Percentiles rank a stretch among this genome's conserved stretches.
Evolutionary conservation across 2,888 invertebrate genomes (phyloP).

Genomic region (Patella pellucida): DNA sequence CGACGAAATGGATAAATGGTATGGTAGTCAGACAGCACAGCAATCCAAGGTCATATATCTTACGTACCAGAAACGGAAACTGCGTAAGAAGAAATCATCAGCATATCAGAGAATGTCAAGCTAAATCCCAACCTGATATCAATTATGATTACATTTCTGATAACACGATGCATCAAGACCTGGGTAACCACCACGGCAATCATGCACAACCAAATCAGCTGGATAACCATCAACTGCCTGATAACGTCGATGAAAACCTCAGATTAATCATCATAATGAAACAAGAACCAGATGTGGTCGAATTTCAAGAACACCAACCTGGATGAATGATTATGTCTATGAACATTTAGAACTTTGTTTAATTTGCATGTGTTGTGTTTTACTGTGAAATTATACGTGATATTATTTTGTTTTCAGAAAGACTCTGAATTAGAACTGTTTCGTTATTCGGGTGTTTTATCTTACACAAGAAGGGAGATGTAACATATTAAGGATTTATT

Average conservation of each 20-base stretch:
- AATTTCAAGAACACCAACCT: background rate
- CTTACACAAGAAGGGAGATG: too few species aligned
- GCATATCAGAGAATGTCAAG: background rate
- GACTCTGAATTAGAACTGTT: too few species aligned
- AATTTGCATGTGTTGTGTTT: too few species aligned
- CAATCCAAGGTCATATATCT: background rate
- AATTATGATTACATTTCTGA: background rate
- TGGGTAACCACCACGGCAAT: background rate
- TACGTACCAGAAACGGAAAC: background rate
- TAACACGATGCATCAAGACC: background rate
- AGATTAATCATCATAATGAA: background rate
- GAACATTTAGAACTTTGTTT: background rate
- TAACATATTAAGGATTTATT: too few species aligned
- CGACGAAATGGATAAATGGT: background rate
- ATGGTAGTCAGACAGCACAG: background rate
- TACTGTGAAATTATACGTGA: too few species aligned
- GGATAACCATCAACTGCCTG: too few species aligned
- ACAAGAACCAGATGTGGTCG: background rate
- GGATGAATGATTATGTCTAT: slow-evolving; percentile 9
- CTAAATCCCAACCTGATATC: background rate
- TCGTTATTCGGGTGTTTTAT: too few species aligned
- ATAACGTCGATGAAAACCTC: background rate
- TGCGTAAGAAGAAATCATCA: background rate
- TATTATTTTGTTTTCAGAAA: too few species aligned
- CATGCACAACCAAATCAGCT: too few species aligned